A percentile compares a stretch with the other conserved stretches of the same genome.
Conservation (phyloP, 2,888 invertebrate species). For the Himalopsyche kuldschensis region DNA sequence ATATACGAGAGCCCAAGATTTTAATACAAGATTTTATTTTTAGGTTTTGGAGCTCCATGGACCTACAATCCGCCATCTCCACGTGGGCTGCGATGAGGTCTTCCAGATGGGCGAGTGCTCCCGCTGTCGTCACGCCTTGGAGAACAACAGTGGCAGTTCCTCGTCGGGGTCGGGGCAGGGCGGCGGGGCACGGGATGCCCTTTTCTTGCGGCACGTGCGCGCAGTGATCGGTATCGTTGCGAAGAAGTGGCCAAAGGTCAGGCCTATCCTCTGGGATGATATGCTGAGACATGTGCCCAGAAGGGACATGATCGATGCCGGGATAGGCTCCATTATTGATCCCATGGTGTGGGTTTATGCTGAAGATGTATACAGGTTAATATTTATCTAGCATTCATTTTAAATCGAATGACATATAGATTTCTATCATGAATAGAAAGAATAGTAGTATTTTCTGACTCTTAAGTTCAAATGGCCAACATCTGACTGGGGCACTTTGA, state of each 20-base stretch:
- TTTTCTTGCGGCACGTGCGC: conserved; percentile 67
- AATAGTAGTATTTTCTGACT: too few species aligned
- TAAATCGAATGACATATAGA: not conserved
- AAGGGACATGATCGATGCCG: conserved; percentile 62
- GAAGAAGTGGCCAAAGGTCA: conserved; percentile 59
- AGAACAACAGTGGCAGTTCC: conserved; percentile 29
- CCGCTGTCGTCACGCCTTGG: conserved; percentile 55
- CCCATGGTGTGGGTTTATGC: conserved; percentile 84
- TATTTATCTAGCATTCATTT: not conserved
- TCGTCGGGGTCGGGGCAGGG: conserved; percentile 41
- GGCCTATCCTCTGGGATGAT: conserved; percentile 78
- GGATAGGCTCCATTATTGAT: conserved; percentile 69
- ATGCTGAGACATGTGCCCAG: conserved; percentile 70
- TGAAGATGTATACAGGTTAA: conserved; percentile 64
- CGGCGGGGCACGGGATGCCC: conserved; percentile 51
- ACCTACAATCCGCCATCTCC: conserved; percentile 55
- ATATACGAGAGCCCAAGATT: too few species aligned
- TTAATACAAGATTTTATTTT: not conserved
- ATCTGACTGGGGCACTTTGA: too few species aligned
- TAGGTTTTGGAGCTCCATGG: conserved; percentile 36
- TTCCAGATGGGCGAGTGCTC: conserved; percentile 71
- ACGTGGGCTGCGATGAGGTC: conserved; percentile 77
- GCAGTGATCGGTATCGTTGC: conserved; percentile 63
- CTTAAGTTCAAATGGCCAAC: too few species aligned
- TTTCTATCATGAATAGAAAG: too few species aligned